Conservation (phyloP, 2,797 vertebrate genomes). For the Chaunax sp. region DNA sequence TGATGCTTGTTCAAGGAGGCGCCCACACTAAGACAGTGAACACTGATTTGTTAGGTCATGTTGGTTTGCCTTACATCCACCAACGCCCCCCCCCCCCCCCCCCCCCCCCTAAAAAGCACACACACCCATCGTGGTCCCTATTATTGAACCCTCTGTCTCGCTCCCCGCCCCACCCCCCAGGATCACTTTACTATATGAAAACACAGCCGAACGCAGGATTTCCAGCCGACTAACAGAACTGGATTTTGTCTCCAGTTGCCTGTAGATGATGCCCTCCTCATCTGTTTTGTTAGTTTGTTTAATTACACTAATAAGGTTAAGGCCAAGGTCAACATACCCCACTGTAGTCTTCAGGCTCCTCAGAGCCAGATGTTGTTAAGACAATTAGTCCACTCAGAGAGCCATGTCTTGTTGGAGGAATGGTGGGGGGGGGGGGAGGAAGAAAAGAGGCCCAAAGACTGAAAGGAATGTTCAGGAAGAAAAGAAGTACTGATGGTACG, state of each 20-base stretch:
- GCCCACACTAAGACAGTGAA: constrained; percentile 54
- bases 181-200: constrained; percentile 39
- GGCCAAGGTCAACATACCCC: constrained; percentile 60
- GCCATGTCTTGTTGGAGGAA: constrained; percentile 56
- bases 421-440: neutral
- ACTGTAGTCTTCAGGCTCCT: constrained; percentile 43
- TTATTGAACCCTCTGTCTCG: constrained; percentile 52
- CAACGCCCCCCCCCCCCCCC: neutral
- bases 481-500: constrained; percentile 28
- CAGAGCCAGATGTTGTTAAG: constrained; percentile 67
- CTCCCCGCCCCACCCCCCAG: neutral
- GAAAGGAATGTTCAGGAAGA: constrained; percentile 47
- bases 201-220: constrained; percentile 4
- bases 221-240: constrained; percentile 10
- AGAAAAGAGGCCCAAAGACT: constrained; percentile 24
- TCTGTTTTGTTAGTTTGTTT: constrained; percentile 56
- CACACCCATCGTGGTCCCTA: constrained; percentile 27
- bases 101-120: constrained; percentile 11
- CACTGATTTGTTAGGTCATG: constrained; percentile 59
- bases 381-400: constrained; percentile 69
- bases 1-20: constrained; percentile 58
- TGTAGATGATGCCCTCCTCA: constrained; percentile 44
- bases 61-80: constrained; percentile 52
- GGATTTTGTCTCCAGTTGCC: constrained; percentile 23
- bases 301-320: constrained; percentile 75